Percentiles rank a stretch among this genome's conserved stretches.
phyloP scores from a whole-genome alignment of 2,113 vertebrate species.

The Pelodiscus sinensis region DNA sequence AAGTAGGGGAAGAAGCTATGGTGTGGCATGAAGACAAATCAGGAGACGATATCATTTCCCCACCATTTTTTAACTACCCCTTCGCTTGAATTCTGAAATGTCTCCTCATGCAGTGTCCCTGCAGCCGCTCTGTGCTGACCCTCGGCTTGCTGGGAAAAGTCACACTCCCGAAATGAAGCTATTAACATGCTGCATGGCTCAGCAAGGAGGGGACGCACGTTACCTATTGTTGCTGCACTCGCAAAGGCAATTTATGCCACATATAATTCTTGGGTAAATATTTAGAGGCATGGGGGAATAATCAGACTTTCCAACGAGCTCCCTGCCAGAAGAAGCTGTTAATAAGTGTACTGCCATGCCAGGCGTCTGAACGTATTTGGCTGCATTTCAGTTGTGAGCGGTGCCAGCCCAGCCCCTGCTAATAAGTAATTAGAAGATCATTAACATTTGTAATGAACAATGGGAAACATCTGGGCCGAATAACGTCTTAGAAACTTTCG shows the following conservation, averaged over 20 bases:
- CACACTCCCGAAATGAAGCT: neutral
- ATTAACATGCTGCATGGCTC: neutral
- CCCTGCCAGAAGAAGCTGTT: neutral
- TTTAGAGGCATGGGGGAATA: fast-evolving
- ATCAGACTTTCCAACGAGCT: neutral
- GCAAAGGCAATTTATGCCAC: neutral
- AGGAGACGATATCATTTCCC: neutral
- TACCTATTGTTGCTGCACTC: neutral
- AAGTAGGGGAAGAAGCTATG: neutral
- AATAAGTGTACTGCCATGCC: neutral
- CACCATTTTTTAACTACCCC: neutral
- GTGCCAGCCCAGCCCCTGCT: slow-evolving; percentile 50
- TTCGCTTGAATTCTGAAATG: neutral
- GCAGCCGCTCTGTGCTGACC: neutral
- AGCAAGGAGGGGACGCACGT: neutral
- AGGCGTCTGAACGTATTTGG: slow-evolving; percentile 50
- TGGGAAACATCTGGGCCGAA: slow-evolving; percentile 75
- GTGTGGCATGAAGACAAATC: neutral
- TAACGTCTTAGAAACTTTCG: slow-evolving; percentile 25
- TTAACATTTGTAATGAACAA: slow-evolving; percentile 77
- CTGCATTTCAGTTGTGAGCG: neutral
- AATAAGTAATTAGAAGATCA: slow-evolving; percentile 77
- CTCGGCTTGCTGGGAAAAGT: neutral
- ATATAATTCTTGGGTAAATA: fast-evolving
- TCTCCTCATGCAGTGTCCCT: neutral